These are phyloP conservation scores for Scomber scombrus DNA, from an alignment of 2,113 vertebrate genomes.

Conservation along the genomic window DNA sequence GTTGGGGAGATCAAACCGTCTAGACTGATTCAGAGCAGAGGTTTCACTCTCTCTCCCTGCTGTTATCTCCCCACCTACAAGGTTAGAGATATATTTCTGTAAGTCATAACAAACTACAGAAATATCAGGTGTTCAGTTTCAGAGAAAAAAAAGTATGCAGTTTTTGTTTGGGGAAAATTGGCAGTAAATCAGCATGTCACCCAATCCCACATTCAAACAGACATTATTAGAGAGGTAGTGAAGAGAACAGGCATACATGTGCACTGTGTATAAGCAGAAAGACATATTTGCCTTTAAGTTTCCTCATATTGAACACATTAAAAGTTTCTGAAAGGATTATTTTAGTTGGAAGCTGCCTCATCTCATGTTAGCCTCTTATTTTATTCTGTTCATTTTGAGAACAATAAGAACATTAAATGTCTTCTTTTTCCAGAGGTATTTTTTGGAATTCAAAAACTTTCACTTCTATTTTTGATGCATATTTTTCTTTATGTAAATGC, in stretches of 20 bases:
- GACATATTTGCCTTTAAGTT: neutral
- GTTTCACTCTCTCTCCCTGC: constrained; percentile 53
- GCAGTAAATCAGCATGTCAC: neutral
- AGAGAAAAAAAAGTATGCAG: constrained; percentile 33
- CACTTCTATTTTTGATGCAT: neutral
- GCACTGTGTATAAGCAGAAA: neutral
- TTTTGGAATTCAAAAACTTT: neutral
- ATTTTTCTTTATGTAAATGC: neutral
- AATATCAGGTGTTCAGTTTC: constrained; percentile 26
- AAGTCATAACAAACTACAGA: constrained; percentile 56
- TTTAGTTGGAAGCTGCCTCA: neutral
- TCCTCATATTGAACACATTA: neutral
- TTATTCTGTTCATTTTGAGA: neutral
- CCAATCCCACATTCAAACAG: neutral
- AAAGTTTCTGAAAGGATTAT: neutral
- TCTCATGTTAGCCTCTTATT: neutral
- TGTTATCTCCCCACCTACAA: constrained; percentile 68
- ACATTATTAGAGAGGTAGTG: neutral
- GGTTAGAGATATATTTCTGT: constrained; percentile 26
- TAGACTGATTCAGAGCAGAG: constrained; percentile 45
- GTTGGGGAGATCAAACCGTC: constrained; percentile 46
- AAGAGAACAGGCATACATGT: neutral
- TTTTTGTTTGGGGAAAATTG: constrained; percentile 15
- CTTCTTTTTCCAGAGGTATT: neutral
- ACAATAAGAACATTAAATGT: neutral